Conservation (phyloP, 2,797 vertebrate genomes). For the Alectoris magna region DNA sequence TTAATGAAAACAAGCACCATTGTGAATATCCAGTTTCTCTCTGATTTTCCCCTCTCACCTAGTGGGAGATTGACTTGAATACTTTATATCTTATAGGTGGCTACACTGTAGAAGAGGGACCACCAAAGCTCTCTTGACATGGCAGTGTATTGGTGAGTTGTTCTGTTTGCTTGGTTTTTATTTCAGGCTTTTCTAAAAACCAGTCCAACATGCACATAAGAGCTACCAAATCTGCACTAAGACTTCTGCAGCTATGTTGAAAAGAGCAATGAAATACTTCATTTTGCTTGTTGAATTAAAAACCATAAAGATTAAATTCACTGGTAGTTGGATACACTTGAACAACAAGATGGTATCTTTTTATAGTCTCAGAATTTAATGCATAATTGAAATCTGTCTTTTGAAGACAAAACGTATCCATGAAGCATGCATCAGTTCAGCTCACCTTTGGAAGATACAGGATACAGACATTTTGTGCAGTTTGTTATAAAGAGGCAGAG, state of each 20-base stretch:
- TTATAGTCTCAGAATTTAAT: background rate
- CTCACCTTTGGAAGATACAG: background rate
- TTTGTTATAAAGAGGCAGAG: background rate
- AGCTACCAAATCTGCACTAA: background rate
- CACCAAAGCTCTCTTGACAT: background rate
- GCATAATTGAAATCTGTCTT: background rate
- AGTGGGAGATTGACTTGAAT: background rate
- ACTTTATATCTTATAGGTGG: background rate
- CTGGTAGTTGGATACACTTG: background rate
- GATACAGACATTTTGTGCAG: background rate
- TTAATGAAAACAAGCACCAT: background rate
- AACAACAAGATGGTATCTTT: constrained; percentile 4
- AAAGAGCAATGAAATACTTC: background rate
- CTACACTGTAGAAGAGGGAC: background rate
- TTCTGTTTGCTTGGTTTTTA: background rate
- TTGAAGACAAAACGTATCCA: background rate
- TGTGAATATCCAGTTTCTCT: background rate
- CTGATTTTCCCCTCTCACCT: background rate
- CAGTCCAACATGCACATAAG: background rate
- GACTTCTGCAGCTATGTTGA: background rate
- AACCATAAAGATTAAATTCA: background rate
- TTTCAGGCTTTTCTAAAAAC: background rate
- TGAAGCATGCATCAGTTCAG: background rate
- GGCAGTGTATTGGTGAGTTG: background rate
- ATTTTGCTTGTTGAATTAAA: background rate